Base-by-base conservation (phyloP, 30 jellyfish, hydroid and myxozoan genomes). In the Hydra vulgaris region DNA sequence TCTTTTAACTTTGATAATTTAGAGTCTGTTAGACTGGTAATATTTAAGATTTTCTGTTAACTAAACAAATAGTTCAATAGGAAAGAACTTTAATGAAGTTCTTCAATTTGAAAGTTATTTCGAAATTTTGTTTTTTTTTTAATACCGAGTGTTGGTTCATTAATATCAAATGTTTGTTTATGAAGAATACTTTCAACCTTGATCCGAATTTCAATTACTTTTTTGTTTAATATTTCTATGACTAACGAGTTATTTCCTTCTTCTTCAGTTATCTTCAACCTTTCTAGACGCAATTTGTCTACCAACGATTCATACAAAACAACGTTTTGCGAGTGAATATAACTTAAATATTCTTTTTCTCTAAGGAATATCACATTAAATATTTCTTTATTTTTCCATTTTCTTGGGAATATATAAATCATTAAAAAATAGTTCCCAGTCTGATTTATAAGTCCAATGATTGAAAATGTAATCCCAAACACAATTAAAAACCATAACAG, bases 301-400 rank as follows among this genome's bases (percentile, higher is more conserved):
- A 74, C 23, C 17, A 74, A 16, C 75, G 24, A 23, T 8, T 23
- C 82, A 8, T 74, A 74, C 82, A 74, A 24, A 1, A 21, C 68
- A 25, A 74, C 5, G 82, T 74, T 74, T 25, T 74, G 16, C 54
- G 24, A n/a, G 61, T 25, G 21, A 20, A 74, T 74, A 20, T 74
- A 74, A 76, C 20, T 15, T 74, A 74, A 24, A 74, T 74, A 74
- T 8, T 74, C 82, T 16, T 20, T 5, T 74, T 74, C 82, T 66
- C 82, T 52, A 4, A 74, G 70, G 24, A 76, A n/a, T 15, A 68
- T 3, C 16, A 16, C 27, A 3, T 68, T 68, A 3, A 68, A 15
- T 3, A 68, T 16, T 4, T 68, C 27, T 23, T 8, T 15, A n/a
- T 20, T 68, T 23, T 68, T 68, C 15, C 16, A 1, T 68, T 23